These are phyloP conservation scores for Epizoanthus stellaris DNA, from an alignment of 92 coral and sea anemone genomes.

Conservation along the genomic window DNA sequence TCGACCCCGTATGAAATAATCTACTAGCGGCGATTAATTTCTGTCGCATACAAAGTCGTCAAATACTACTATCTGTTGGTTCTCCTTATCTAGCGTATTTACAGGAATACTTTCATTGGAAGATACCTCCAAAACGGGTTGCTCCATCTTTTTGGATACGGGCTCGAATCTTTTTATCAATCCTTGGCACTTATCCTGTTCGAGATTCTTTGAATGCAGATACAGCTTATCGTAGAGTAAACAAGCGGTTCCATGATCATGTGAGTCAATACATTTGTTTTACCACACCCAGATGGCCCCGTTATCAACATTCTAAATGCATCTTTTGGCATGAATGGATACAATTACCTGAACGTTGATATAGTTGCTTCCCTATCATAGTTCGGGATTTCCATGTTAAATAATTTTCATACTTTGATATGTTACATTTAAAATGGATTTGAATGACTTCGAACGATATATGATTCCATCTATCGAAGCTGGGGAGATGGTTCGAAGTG, in stretches of 20 bases:
- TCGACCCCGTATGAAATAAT: conserved; percentile 30
- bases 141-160: background rate
- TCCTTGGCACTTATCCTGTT: conserved; percentile 19
- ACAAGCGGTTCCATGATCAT: background rate
- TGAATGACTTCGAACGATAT: too few species aligned
- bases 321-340: background rate
- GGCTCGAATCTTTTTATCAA: conserved; percentile 12
- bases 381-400: background rate
- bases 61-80: conserved; percentile 33
- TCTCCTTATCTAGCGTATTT: background rate
- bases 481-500: too few species aligned
- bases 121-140: background rate
- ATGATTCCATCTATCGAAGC: too few species aligned
- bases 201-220: conserved; percentile 20
- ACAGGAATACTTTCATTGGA: conserved; percentile 34
- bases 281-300: background rate
- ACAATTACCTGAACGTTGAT: background rate
- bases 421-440: background rate
- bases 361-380: background rate
- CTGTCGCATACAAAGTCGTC: conserved; percentile 50
- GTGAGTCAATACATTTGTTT: conserved; percentile 15
- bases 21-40: conserved; percentile 6
- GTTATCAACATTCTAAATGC: background rate
- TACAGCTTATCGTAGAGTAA: conserved; percentile 3
- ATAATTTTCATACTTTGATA: background rate